Percentiles rank a stretch among this genome's conserved stretches.
Conservation (phyloP, 2,888 invertebrate genomes). For the Congeria kusceri region DNA sequence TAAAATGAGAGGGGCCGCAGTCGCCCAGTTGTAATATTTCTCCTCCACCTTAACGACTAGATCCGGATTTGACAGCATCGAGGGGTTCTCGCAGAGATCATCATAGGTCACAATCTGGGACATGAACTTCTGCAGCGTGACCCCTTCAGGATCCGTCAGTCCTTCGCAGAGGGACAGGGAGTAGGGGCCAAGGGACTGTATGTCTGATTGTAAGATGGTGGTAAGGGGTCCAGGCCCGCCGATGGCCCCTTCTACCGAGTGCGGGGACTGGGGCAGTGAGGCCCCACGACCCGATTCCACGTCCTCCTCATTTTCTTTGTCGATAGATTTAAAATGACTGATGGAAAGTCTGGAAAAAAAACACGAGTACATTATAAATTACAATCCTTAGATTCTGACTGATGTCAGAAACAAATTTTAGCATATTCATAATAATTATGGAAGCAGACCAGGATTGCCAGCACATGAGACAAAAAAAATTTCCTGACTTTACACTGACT, state of each 20-base stretch:
- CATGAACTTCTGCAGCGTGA: slow-evolving; percentile 89
- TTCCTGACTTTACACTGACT: too few species aligned
- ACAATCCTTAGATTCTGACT: too few species aligned
- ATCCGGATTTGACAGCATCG: slow-evolving; percentile 91
- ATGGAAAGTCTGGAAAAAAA: too few species aligned
- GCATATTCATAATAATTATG: too few species aligned
- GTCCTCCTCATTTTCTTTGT: slow-evolving; percentile 87
- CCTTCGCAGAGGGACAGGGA: slow-evolving; percentile 93
- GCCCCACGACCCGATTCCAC: slow-evolving; percentile 98
- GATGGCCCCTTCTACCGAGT: slow-evolving; percentile 92
- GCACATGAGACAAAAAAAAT: too few species aligned
- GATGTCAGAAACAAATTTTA: too few species aligned
- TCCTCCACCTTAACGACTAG: slow-evolving; percentile 93
- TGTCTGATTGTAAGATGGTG: slow-evolving; percentile 71
- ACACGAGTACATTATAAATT: too few species aligned
- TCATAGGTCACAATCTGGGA: slow-evolving; percentile 88
- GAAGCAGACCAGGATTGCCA: too few species aligned
- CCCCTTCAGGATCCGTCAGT: slow-evolving; percentile 85
- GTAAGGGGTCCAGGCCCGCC: slow-evolving; percentile 72
- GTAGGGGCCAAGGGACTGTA: slow-evolving; percentile 87
- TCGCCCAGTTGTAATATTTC: slow-evolving; percentile 95
- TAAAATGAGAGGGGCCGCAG: slow-evolving; percentile 95
- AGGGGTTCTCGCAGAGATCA: slow-evolving; percentile 89
- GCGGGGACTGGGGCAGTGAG: slow-evolving; percentile 95
- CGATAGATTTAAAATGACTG: too few species aligned